These are phyloP conservation scores for Ormyrus nitidulus DNA, from an alignment of 2,888 invertebrate genomes.

Conservation along the genomic window DNA sequence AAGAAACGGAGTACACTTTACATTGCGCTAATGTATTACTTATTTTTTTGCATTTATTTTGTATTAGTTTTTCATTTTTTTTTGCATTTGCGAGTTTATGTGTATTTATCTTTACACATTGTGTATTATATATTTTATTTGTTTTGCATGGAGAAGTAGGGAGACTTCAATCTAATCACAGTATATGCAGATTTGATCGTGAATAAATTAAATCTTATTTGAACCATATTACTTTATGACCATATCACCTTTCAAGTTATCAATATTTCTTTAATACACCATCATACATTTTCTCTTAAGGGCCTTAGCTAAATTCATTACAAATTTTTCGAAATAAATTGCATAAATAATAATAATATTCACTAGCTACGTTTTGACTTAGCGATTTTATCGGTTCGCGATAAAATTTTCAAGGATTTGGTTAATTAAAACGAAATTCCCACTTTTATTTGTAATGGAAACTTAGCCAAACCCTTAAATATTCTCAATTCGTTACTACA, in stretches of 20 bases:
- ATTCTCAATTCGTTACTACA: constrained; percentile 36
- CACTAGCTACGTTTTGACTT: constrained; percentile 52
- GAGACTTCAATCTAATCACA: constrained; percentile 71
- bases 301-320: constrained; percentile 40
- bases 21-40: constrained; percentile 62
- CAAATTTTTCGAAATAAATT: constrained; percentile 37
- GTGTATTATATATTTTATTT: constrained; percentile 52
- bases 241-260: constrained; percentile 52
- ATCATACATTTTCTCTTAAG: constrained; percentile 37
- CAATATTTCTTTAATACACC: constrained; percentile 35
- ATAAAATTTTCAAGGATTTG: constrained; percentile 14
- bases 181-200: constrained; percentile 69
- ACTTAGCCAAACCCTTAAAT: constrained; percentile 48
- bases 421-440: no score
- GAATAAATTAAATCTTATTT: constrained; percentile 65
- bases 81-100: constrained; percentile 52
- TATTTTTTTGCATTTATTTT: constrained; percentile 60
- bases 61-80: constrained; percentile 48
- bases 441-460: constrained; percentile 30
- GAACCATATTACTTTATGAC: constrained; percentile 50
- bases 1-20: constrained; percentile 68
- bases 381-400: constrained; percentile 42
- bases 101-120: constrained; percentile 47
- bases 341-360: constrained; percentile 38
- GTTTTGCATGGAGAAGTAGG: constrained; percentile 57